Percentiles rank a stretch among this genome's conserved stretches.
Conservation (phyloP, 2,797 vertebrate genomes). For the Acrossocheilus fasciatus region DNA sequence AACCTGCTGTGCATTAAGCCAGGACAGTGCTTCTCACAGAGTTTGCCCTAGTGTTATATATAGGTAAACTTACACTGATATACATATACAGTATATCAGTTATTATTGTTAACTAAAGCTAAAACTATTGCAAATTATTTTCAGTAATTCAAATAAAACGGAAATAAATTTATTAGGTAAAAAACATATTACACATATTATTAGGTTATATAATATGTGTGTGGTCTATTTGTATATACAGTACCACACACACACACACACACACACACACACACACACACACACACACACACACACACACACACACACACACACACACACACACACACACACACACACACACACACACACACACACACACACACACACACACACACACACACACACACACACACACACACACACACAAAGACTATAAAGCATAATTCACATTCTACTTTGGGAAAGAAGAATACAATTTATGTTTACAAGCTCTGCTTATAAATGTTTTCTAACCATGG, state of each 20-base stretch:
- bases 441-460: background rate
- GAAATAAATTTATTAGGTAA: background rate
- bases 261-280: too few relatives aligned
- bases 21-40: background rate
- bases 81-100: background rate
- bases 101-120: background rate
- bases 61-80: background rate
- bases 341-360: too few relatives aligned
- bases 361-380: too few relatives aligned
- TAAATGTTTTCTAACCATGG: background rate
- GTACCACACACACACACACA: too few relatives aligned
- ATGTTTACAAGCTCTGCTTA: background rate
- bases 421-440: background rate
- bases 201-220: too few relatives aligned
- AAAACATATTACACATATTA: background rate
- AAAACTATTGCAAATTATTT: background rate
- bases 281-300: too few relatives aligned
- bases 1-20: slow-evolving; percentile 37
- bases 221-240: too few relatives aligned
- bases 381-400: too few relatives aligned
- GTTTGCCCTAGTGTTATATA: background rate
- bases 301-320: too few relatives aligned
- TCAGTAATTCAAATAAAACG: background rate
- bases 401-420: too few relatives aligned
- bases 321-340: too few relatives aligned